Evolutionary conservation across 1,140 invertebrate genomes (phyloP).

Genomic region (Euwallacea fornicatus): DNA sequence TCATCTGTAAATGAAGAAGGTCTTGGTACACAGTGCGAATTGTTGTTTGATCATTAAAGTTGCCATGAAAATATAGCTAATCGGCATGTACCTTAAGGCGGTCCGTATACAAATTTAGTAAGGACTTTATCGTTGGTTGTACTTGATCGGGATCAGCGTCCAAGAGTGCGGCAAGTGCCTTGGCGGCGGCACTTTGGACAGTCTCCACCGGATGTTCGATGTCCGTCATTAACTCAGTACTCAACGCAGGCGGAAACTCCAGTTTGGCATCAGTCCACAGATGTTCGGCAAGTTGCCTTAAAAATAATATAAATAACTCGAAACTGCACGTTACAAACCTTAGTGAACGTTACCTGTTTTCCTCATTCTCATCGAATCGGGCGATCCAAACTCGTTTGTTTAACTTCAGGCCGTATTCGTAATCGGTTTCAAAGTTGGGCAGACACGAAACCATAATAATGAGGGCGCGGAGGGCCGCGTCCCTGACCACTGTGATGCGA

Average conservation of each 20-base stretch:
- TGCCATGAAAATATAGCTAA: background rate
- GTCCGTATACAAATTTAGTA: constrained; percentile 77
- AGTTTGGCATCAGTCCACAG: constrained; percentile 69
- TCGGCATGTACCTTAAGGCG: constrained; percentile 64
- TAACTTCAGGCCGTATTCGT: constrained; percentile 62
- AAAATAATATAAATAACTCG: constrained; percentile 21
- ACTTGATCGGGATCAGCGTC: constrained; percentile 59
- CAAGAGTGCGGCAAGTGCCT: constrained; percentile 72
- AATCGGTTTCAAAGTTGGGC: constrained; percentile 64
- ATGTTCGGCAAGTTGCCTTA: constrained; percentile 64
- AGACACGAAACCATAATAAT: constrained; percentile 66
- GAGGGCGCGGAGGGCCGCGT: constrained; percentile 76
- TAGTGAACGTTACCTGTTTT: constrained; percentile 60
- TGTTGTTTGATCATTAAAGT: no score
- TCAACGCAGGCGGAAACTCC: constrained; percentile 60
- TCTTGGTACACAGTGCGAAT: background rate
- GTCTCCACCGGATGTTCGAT: constrained; percentile 77
- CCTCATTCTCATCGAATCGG: constrained; percentile 70
- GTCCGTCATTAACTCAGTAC: constrained; percentile 70
- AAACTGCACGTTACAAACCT: background rate
- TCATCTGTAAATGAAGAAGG: constrained; percentile 62
- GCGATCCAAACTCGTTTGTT: constrained; percentile 77
- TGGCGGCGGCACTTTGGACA: constrained; percentile 76
- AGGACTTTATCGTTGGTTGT: constrained; percentile 61
- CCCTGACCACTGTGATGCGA: constrained; percentile 69